These are phyloP conservation scores for Nannoperca australis DNA, from an alignment of 2,797 vertebrate genomes.

Conservation along the genomic window DNA sequence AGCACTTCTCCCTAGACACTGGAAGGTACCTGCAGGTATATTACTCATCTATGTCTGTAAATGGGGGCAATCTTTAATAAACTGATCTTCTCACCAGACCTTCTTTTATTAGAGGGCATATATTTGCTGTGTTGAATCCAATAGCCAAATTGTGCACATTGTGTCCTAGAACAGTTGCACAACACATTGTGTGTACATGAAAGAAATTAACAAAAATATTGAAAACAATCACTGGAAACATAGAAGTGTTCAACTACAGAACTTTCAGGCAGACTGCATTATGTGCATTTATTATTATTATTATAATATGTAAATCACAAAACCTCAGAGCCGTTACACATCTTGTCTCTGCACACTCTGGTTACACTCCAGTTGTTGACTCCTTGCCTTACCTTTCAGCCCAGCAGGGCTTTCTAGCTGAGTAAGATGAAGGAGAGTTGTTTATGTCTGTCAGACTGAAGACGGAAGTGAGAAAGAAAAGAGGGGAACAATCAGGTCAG, in stretches of 20 bases:
- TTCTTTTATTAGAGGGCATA: conserved; percentile 10
- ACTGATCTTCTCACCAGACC: conserved; percentile 2
- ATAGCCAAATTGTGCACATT: not conserved
- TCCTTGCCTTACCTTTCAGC: conserved; percentile 84
- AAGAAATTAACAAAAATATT: not conserved
- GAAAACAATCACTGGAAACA: conserved; percentile 5
- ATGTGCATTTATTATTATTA: not conserved
- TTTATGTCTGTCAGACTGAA: conserved; percentile 84
- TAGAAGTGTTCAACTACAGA: not conserved
- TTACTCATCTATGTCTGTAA: conserved; percentile 18
- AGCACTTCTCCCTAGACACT: not conserved
- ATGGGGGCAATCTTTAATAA: conserved; percentile 1
- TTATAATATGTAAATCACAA: not conserved
- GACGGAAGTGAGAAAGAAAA: conserved; percentile 57
- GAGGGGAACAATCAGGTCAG: conserved; percentile 51
- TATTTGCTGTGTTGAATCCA: conserved; percentile 7
- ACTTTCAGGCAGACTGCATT: not conserved
- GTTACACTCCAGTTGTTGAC: conserved; percentile 14
- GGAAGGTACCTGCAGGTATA: conserved; percentile 25
- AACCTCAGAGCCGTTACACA: not conserved
- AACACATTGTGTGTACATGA: not conserved
- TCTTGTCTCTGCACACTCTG: not conserved
- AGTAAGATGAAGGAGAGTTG: conserved; percentile 79
- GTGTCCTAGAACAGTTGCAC: not conserved
- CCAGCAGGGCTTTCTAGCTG: conserved; percentile 81